Evolutionary conservation across 2,797 vertebrate species (phyloP).

Genomic region (Gymnodraco acuticeps): DNA sequence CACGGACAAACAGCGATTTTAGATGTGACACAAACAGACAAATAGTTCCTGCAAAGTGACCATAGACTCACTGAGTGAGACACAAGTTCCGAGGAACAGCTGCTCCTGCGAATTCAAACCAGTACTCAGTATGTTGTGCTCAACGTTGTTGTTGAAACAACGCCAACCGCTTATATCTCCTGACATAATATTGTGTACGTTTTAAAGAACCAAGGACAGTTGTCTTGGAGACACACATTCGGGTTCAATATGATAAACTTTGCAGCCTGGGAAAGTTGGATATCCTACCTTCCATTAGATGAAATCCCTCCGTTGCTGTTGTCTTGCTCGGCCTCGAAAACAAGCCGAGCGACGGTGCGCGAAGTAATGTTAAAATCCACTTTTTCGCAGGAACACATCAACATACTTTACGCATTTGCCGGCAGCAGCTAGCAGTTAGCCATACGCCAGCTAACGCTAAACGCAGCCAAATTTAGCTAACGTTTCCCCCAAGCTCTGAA

Average conservation of each 20-base stretch:
- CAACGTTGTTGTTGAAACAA: background rate
- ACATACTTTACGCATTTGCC: slow-evolving; percentile 75
- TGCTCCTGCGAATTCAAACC: background rate
- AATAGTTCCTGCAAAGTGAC: background rate
- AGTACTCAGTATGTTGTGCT: background rate
- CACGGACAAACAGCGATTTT: background rate
- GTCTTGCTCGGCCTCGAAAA: slow-evolving; percentile 84
- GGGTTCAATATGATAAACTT: background rate
- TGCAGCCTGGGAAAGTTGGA: background rate
- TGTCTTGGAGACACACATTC: background rate
- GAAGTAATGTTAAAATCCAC: slow-evolving; percentile 83
- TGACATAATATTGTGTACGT: background rate
- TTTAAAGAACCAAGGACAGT: background rate
- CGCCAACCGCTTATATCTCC: background rate
- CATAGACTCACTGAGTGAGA: background rate
- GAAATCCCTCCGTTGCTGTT: slow-evolving; percentile 82
- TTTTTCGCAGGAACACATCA: slow-evolving; percentile 88
- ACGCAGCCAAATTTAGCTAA: slow-evolving; percentile 36
- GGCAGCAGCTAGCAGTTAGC: slow-evolving; percentile 63
- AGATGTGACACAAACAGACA: background rate
- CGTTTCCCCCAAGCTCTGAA: slow-evolving; percentile 31
- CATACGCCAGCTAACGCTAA: slow-evolving; percentile 40
- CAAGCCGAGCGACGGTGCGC: slow-evolving; percentile 81
- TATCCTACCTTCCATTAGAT: slow-evolving; percentile 86
- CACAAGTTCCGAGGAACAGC: slow-evolving; percentile 2